These are phyloP conservation scores for Morone saxatilis DNA, from an alignment of 2,113 vertebrate genomes.

Conservation along the genomic window DNA sequence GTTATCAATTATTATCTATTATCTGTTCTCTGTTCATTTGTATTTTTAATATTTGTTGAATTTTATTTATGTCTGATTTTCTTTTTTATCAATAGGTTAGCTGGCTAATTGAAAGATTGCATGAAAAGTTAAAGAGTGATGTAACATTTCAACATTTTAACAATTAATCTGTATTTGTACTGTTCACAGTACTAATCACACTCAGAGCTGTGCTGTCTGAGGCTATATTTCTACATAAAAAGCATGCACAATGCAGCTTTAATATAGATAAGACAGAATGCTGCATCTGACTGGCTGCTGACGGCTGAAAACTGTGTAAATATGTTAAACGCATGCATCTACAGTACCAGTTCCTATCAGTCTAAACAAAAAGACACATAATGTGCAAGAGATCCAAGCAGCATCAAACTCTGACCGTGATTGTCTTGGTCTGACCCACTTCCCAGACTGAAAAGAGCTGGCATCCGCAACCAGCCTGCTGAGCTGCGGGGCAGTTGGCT, in stretches of 20 bases:
- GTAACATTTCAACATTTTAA: not conserved
- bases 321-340: not conserved
- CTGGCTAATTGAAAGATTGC: not conserved
- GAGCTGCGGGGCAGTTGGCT: slow-evolving; percentile 68
- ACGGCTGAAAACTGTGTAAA: not conserved
- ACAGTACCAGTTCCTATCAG: not conserved
- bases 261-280: no score
- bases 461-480: slow-evolving; percentile 35
- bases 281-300: not conserved
- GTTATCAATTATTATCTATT: no score
- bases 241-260: not conserved
- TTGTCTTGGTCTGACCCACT: slow-evolving; percentile 57
- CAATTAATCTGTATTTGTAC: not conserved
- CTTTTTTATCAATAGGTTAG: not conserved
- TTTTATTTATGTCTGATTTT: not conserved
- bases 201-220: not conserved
- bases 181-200: not conserved
- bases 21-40: not conserved
- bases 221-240: not conserved
- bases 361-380: slow-evolving; percentile 4
- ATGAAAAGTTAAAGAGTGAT: not conserved
- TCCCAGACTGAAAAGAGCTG: slow-evolving; percentile 48
- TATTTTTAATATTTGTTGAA: not conserved
- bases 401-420: slow-evolving; percentile 30
- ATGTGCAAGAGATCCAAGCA: slow-evolving; percentile 15